These are phyloP conservation scores for Poicephalus gulielmi DNA, from an alignment of 2,113 vertebrate genomes.

Conservation along the genomic window DNA sequence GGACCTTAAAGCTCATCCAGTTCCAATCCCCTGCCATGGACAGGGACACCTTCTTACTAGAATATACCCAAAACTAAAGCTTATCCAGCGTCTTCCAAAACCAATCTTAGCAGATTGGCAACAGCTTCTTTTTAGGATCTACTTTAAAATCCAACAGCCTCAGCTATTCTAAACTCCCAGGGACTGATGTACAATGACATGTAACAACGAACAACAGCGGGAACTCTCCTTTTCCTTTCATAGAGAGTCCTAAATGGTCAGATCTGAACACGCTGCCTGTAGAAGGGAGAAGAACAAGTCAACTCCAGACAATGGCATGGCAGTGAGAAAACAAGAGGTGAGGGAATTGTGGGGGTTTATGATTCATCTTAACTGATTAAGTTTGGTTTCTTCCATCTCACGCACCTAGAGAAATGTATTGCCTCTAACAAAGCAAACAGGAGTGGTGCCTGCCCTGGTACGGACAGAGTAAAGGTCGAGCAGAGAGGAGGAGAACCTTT, in stretches of 20 bases:
- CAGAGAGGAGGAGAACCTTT: background rate
- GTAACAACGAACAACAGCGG: background rate
- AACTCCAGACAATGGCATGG: background rate
- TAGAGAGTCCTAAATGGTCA: background rate
- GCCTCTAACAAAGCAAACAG: background rate
- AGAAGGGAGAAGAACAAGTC: background rate
- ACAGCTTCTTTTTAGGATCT: background rate
- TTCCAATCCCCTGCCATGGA: background rate
- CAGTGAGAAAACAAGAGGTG: background rate
- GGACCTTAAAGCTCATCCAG: background rate
- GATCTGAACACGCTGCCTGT: background rate
- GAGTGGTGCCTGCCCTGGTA: background rate
- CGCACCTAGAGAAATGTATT: accelerated
- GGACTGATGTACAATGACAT: background rate
- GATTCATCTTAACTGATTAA: background rate
- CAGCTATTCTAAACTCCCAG: background rate
- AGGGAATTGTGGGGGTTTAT: background rate
- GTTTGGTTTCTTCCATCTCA: background rate
- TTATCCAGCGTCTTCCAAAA: background rate
- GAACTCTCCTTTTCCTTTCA: background rate
- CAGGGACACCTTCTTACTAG: background rate
- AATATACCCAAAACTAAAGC: background rate
- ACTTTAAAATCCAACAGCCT: background rate
- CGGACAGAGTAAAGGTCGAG: slow-evolving; percentile 22
- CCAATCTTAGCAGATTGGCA: background rate